Evolutionary conservation across 2,113 vertebrate species (phyloP).

Genomic region (Ictalurus furcatus): DNA sequence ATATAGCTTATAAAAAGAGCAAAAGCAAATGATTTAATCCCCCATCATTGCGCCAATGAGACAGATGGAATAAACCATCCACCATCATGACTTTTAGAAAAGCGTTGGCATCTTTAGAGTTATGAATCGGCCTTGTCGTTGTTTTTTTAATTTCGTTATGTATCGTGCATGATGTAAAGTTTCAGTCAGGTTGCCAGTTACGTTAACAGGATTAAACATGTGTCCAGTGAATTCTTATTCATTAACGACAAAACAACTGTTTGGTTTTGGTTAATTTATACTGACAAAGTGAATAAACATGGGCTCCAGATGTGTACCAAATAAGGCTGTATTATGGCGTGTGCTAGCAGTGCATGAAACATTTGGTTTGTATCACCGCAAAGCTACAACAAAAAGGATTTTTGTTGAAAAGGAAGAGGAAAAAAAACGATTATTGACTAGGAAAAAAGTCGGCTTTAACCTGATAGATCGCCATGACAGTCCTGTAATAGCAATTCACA

Average conservation of each 20-base stretch:
- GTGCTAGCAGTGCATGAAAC: slow-evolving; percentile 21
- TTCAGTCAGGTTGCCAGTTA: slow-evolving; percentile 10
- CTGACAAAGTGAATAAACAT: slow-evolving; percentile 27
- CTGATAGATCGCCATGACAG: background rate
- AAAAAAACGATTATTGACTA: background rate
- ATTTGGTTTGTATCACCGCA: slow-evolving; percentile 10
- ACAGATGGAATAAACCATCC: background rate
- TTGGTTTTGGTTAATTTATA: slow-evolving; percentile 37
- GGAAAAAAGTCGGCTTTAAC: background rate
- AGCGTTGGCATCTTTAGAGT: background rate
- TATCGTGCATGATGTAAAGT: background rate
- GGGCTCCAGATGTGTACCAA: slow-evolving; percentile 22
- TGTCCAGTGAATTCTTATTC: slow-evolving; percentile 11
- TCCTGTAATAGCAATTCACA: background rate
- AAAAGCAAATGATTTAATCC: background rate
- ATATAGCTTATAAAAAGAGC: background rate
- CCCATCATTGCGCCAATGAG: background rate
- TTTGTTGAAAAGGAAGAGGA: background rate
- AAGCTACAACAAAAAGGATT: background rate
- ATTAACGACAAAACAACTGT: slow-evolving; percentile 25
- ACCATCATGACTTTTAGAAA: background rate
- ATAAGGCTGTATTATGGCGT: slow-evolving; percentile 32
- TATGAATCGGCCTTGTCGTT: background rate
- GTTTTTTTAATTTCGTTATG: background rate
- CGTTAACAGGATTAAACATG: background rate